Percentiles rank a stretch among this genome's conserved stretches.
phyloP scores from a whole-genome alignment of 2,888 invertebrate species.

The Caenorhabditis angaria region DNA sequence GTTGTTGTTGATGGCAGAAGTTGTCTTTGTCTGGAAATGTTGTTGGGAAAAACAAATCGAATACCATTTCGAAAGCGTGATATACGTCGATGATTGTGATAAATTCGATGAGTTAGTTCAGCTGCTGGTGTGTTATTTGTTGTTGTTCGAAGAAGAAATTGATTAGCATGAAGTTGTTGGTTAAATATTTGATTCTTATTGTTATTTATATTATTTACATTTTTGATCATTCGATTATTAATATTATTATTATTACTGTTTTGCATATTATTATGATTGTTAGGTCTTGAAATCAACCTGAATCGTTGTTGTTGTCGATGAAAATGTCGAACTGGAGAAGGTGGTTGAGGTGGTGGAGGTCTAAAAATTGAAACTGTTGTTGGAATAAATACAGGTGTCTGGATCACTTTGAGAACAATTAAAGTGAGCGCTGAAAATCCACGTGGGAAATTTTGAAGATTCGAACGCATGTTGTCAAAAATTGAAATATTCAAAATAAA shows the following conservation, averaged over 20 bases:
- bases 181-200: too few species aligned
- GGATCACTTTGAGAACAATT: too few species aligned
- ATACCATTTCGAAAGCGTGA: neutral
- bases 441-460: too few species aligned
- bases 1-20: too few species aligned
- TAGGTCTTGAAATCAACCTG: neutral
- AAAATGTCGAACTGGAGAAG: neutral
- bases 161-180: neutral
- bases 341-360: neutral
- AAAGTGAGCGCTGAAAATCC: too few species aligned
- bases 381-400: too few species aligned
- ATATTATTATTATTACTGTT: neutral
- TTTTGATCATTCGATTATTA: neutral
- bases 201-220: neutral
- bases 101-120: neutral
- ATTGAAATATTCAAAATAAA: too few species aligned
- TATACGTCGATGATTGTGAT: neutral
- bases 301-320: neutral
- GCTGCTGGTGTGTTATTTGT: conserved; percentile 1
- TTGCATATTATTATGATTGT: too few species aligned
- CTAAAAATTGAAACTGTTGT: neutral
- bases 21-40: conserved; percentile 1
- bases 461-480: too few species aligned
- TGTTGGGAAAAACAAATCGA: neutral
- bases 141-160: neutral